These are phyloP conservation scores for Ailuropoda melanoleuca DNA, from an alignment of 2,113 vertebrate species.

Conservation along the genomic window DNA sequence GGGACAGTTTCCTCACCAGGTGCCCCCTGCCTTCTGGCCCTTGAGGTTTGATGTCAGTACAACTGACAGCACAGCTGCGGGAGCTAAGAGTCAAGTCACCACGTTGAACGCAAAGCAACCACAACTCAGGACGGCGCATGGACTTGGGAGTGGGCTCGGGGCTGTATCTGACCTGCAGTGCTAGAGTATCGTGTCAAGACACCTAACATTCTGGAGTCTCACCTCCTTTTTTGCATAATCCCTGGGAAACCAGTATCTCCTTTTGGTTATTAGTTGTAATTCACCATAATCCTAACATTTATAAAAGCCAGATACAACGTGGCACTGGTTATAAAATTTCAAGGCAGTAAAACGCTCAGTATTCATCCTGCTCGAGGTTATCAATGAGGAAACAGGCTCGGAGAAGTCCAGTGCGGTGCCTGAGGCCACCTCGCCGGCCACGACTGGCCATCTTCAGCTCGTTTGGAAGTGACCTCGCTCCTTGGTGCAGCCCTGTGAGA, in stretches of 20 bases:
- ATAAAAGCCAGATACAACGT: background rate
- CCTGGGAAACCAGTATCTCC: background rate
- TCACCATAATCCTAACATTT: background rate
- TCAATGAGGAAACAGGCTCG: background rate
- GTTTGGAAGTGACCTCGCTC: background rate
- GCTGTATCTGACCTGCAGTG: rapidly evolving
- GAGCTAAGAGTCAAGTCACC: background rate
- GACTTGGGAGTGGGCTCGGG: background rate
- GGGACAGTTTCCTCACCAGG: background rate
- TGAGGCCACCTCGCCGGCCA: background rate
- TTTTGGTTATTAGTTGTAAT: background rate
- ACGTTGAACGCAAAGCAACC: background rate
- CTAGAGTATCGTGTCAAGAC: background rate
- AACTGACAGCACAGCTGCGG: background rate
- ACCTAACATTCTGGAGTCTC: background rate
- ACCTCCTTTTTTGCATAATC: background rate
- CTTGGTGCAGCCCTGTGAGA: background rate
- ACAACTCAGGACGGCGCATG: too few species aligned
- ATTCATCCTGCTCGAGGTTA: background rate
- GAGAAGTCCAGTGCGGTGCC: background rate
- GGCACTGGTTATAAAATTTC: background rate
- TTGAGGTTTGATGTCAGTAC: background rate
- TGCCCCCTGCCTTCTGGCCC: background rate
- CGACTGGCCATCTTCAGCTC: background rate
- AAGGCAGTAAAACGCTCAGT: background rate